Evolutionary conservation across 2,888 invertebrate species (phyloP).

Genomic region (Synanthedon formicaeformis): DNA sequence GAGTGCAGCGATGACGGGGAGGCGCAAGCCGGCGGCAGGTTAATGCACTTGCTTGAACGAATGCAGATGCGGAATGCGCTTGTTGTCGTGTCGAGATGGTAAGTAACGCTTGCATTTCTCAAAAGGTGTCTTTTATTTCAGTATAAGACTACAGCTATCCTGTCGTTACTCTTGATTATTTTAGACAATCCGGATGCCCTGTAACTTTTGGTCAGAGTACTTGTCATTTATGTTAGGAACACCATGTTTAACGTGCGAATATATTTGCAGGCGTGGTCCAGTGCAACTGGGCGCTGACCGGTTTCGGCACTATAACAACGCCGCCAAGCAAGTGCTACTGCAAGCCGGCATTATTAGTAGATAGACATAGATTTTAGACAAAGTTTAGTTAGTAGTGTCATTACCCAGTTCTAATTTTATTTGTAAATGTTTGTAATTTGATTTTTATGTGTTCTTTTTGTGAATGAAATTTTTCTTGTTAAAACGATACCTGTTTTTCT

Average conservation of each 20-base stretch:
- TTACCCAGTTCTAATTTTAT: not conserved
- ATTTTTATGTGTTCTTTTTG: too few relatives aligned
- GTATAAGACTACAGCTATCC: too few relatives aligned
- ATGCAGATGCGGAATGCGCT: not conserved
- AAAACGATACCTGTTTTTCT: too few relatives aligned
- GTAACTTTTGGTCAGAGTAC: too few relatives aligned
- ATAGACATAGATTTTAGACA: not conserved
- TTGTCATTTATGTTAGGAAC: too few relatives aligned
- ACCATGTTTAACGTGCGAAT: not conserved
- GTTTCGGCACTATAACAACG: constrained; percentile 63
- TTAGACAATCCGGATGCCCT: too few relatives aligned
- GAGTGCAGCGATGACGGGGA: not conserved
- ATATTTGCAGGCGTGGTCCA: not conserved
- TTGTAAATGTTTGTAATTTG: not conserved
- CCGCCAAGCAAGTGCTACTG: constrained; percentile 23
- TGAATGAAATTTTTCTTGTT: too few relatives aligned
- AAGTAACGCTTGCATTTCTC: not conserved
- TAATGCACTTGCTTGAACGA: not conserved
- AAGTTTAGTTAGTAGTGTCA: not conserved
- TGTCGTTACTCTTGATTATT: too few relatives aligned
- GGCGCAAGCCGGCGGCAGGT: not conserved
- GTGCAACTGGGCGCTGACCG: constrained; percentile 39
- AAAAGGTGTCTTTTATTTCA: too few relatives aligned
- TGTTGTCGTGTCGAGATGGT: not conserved
- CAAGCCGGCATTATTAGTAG: not conserved